phyloP scores from a whole-genome alignment of 2,888 invertebrate genomes.

The Orthosia incerta region DNA sequence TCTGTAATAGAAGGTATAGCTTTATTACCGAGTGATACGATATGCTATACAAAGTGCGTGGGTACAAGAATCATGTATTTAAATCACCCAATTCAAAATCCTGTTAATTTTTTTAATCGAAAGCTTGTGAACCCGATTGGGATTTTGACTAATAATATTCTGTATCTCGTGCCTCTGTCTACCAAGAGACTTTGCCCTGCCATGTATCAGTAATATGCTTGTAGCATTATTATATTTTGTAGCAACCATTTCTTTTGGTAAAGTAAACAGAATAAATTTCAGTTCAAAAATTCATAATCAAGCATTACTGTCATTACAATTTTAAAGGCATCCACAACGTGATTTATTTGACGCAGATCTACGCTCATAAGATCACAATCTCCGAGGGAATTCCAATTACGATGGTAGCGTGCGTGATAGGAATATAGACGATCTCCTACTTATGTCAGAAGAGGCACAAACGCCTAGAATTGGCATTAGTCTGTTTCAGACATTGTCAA shows the following conservation, averaged over 20 bases:
- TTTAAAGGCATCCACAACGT: constrained; percentile 72
- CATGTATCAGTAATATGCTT: no score
- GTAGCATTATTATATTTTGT: no score
- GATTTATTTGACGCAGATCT: constrained; percentile 81
- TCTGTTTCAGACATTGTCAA: constrained; percentile 13
- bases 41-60: no score
- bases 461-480: constrained; percentile 50
- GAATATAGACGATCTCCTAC: constrained; percentile 70
- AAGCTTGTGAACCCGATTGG: no score
- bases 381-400: constrained; percentile 87
- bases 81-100: no score
- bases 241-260: neutral
- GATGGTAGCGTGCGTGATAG: constrained; percentile 76
- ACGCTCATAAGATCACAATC: constrained; percentile 83
- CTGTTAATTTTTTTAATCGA: no score
- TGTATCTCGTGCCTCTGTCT: no score
- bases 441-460: constrained; percentile 46
- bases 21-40: no score
- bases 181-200: no score
- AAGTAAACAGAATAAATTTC: neutral
- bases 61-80: no score
- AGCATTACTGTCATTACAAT: constrained; percentile 67
- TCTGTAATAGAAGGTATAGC: no score
- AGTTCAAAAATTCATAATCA: constrained; percentile 31
- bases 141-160: neutral